phyloP scores from a whole-genome alignment of 2,797 vertebrate genomes.

The Furcifer pardalis region DNA sequence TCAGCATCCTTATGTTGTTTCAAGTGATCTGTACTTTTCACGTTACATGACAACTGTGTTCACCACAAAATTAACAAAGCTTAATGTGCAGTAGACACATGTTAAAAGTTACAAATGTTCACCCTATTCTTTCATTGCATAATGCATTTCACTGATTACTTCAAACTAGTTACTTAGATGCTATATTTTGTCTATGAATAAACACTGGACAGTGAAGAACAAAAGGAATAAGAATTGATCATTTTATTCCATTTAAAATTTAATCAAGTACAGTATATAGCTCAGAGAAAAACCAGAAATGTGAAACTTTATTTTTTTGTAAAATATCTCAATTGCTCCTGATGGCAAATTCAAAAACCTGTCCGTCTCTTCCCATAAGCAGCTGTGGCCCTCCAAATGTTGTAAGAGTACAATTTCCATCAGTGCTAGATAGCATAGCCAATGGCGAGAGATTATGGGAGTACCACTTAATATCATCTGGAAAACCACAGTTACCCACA shows the following conservation, averaged over 20 bases:
- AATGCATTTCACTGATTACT: conserved; percentile 2
- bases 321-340: no score
- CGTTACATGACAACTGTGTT: not conserved
- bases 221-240: not conserved
- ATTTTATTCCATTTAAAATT: not conserved
- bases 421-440: not conserved
- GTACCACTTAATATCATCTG: not conserved
- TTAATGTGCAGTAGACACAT: not conserved
- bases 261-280: no score
- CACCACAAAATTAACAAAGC: not conserved
- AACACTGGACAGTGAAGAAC: not conserved
- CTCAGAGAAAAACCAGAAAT: not conserved
- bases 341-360: no score
- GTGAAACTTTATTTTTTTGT: not conserved
- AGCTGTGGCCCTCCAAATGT: not conserved
- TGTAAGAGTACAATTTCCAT: not conserved
- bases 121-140: not conserved
- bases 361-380: not conserved
- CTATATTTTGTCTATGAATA: not conserved
- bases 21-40: not conserved
- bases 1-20: not conserved
- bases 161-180: conserved; percentile 31
- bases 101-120: not conserved
- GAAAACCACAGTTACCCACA: no score
- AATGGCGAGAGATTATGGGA: not conserved